These are phyloP conservation scores for Cliona cf. orientalis DNA, from an alignment of 37 sponge, comb jelly and placozoan genomes.

Conservation along the genomic window DNA sequence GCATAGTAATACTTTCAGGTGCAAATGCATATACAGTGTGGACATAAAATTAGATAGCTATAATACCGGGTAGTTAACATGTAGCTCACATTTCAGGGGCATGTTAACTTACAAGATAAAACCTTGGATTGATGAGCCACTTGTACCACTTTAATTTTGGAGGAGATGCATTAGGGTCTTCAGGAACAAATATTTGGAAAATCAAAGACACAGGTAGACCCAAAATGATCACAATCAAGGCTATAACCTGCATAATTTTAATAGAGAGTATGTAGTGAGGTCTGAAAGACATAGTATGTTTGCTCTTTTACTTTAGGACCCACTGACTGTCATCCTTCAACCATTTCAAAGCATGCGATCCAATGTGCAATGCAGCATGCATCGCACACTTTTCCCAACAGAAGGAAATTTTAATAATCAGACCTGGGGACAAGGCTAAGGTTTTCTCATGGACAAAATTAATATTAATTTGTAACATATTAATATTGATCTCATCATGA, in stretches of 20 bases:
- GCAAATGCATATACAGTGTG: too few species aligned
- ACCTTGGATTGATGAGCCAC: slow-evolving; percentile 61
- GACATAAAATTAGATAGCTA: background rate
- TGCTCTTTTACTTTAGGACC: too few species aligned
- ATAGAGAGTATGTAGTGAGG: background rate
- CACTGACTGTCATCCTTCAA: too few species aligned
- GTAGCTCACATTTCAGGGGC: background rate
- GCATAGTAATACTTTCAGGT: too few species aligned
- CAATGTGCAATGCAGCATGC: too few species aligned
- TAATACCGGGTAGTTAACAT: background rate
- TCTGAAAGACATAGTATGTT: too few species aligned
- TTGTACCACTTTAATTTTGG: slow-evolving; percentile 51
- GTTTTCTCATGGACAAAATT: too few species aligned
- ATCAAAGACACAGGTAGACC: slow-evolving; percentile 64
- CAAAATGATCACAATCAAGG: slow-evolving; percentile 52
- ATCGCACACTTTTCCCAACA: too few species aligned
- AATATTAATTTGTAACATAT: too few species aligned
- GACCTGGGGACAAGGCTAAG: too few species aligned
- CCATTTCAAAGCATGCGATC: too few species aligned
- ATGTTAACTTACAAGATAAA: slow-evolving; percentile 39
- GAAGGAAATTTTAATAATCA: too few species aligned
- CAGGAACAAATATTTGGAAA: slow-evolving; percentile 77
- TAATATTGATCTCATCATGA: background rate
- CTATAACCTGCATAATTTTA: slow-evolving; percentile 25
- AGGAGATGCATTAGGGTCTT: slow-evolving; percentile 13